Base-by-base conservation (phyloP, 2,888 invertebrate species). In the Alitta virens region DNA sequence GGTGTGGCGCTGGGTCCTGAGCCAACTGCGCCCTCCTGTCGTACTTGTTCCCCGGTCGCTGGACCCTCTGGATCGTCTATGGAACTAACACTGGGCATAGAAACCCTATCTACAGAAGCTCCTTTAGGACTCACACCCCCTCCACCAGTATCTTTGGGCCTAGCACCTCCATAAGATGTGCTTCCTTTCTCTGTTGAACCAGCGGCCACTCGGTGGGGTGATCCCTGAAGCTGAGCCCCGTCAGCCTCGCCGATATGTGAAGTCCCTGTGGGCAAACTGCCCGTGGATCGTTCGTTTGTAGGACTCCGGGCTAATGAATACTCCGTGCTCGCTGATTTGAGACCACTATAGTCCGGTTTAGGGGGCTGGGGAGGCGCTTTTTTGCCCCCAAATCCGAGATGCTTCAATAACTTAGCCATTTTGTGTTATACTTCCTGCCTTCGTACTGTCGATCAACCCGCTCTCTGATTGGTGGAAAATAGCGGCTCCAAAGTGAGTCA, bases 321-420 rank as follows among this genome's bases (percentile, higher is more conserved):
- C 26, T 68, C 62, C 27, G 68, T 62, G 55, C 63, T 68, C 52
- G 61, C 65, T 12, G 66, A 65, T 59, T 68, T 68, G 18, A 46
- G 62, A 3, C 64, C 58, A 26, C 51, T 57, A 63, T 65, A 65
- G 60, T 65, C 65, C 43, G 63, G 49, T 55, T 59, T 60, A 18
- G 65, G 63, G 21, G 63, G 63, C 21, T 63, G 55, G 16, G 63
- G 63, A 18, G 63, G 63, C 14, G 50, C 27, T 63, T 63, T 63
- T 52, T 60, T 63, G 40, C 33, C 64, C 52, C 64, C 64, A 54
- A 64, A 53, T 16, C 64, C 64, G 24, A 64, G 58, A 51, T 64
- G 64, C 49, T 61, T 63, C 58, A 58, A 54, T 56, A 63, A 27
- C 60, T 63, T 63, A 38, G 63, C 63, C 63, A 63, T 63, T 60